Percentiles rank a stretch among this genome's conserved stretches.
Evolutionary conservation across 2,888 invertebrate species (phyloP).

Genomic region (Drosophila mulleri): DNA sequence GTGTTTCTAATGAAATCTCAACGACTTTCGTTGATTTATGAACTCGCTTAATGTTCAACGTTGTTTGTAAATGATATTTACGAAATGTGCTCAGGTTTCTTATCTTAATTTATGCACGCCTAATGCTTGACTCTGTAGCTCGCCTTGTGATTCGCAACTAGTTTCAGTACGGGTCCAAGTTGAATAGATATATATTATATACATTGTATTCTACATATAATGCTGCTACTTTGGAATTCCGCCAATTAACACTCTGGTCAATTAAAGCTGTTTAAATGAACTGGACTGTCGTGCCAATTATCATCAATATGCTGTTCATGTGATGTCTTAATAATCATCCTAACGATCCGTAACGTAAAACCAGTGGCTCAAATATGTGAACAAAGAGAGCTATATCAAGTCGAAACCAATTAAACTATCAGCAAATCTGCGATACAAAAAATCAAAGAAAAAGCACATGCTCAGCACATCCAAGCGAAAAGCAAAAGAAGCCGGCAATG

Average conservation of each 20-base stretch:
- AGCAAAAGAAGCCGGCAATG: constrained; percentile 29
- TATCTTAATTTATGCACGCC: constrained; percentile 6
- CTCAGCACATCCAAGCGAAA: constrained; percentile 29
- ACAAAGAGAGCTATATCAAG: constrained; percentile 40
- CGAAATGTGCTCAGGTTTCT: constrained; percentile 16
- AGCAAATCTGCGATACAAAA: constrained; percentile 66
- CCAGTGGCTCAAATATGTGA: constrained; percentile 55
- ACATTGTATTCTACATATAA: constrained; percentile 17
- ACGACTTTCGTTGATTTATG: constrained; percentile 33
- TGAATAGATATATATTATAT: constrained; percentile 2
- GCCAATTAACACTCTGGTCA: constrained; percentile 31
- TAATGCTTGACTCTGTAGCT: not conserved
- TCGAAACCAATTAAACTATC: constrained; percentile 76
- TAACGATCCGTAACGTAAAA: constrained; percentile 54
- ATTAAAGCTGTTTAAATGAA: constrained; percentile 14
- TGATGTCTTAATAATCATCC: constrained; percentile 70
- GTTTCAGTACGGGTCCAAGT: not conserved
- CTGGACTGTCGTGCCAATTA: constrained; percentile 55
- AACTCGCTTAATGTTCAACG: not conserved
- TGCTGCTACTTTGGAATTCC: constrained; percentile 7
- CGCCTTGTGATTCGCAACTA: not conserved
- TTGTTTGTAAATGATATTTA: constrained; percentile 26
- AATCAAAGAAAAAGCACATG: constrained; percentile 38
- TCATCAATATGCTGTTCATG: constrained; percentile 51
- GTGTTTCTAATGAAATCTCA: constrained; percentile 27